These are phyloP conservation scores for Adineta ricciae DNA, from an alignment of 2,888 invertebrate genomes.

Conservation along the genomic window DNA sequence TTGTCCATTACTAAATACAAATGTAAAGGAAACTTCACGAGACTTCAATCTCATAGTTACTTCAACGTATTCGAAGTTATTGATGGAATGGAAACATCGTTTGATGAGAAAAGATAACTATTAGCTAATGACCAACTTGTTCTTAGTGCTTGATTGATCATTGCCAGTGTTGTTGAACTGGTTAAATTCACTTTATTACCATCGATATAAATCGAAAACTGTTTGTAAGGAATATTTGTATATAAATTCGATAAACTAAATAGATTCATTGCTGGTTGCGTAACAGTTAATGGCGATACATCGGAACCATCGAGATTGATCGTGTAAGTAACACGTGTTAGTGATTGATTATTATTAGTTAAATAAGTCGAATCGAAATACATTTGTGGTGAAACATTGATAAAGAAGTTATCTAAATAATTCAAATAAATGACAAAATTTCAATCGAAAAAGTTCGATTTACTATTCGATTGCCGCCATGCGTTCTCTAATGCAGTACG, in stretches of 20 bases:
- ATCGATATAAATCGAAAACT: not conserved
- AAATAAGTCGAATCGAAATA: not conserved
- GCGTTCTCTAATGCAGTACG: not conserved
- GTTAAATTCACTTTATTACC: not conserved
- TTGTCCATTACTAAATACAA: not conserved
- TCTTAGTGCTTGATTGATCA: conserved; percentile 7
- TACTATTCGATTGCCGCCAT: conserved; percentile 12
- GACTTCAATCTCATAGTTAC: not conserved
- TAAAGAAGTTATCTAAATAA: not conserved
- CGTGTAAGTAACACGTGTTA: not conserved
- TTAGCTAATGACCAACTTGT: conserved; percentile 14
- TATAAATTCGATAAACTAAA: not conserved
- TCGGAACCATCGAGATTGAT: not conserved
- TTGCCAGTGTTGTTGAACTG: not conserved
- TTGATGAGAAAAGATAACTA: not conserved
- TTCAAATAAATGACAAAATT: not conserved
- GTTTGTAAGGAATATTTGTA: not conserved
- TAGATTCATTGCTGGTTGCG: not conserved
- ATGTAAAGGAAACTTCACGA: too few species aligned
- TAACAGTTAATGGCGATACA: not conserved
- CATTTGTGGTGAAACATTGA: not conserved
- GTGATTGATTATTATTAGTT: not conserved
- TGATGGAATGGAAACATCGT: not conserved
- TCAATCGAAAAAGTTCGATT: not conserved
- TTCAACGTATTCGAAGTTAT: not conserved